Evolutionary conservation across 2,797 vertebrate genomes (phyloP).

Genomic region (Acropternis orthonyx): DNA sequence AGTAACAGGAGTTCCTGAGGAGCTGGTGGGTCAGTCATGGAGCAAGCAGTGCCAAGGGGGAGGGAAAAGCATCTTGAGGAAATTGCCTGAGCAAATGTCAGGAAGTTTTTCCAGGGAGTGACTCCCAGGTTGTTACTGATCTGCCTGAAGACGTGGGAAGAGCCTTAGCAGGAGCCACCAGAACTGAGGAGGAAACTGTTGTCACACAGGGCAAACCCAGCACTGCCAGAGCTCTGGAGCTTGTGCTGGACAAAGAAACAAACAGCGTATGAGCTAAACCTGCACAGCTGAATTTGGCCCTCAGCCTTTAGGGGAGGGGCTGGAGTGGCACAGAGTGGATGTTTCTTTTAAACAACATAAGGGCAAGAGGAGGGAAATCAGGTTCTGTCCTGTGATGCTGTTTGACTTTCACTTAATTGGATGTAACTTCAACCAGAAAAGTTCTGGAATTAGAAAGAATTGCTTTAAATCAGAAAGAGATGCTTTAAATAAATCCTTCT

Average conservation of each 20-base stretch:
- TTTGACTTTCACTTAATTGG: not conserved
- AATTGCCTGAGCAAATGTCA: not conserved
- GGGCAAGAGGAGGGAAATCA: not conserved
- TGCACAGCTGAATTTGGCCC: not conserved
- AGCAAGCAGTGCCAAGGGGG: not conserved
- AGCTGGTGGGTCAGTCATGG: not conserved
- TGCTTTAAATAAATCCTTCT: not conserved
- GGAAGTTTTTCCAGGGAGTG: not conserved
- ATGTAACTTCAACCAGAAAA: not conserved
- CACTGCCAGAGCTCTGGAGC: not conserved
- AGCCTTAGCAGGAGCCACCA: not conserved
- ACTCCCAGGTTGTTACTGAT: not conserved
- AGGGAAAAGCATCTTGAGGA: not conserved
- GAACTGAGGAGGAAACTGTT: not conserved
- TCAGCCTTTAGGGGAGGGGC: not conserved
- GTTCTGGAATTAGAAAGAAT: not conserved
- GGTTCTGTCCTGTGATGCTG: not conserved
- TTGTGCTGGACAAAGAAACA: not conserved
- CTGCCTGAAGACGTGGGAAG: not conserved
- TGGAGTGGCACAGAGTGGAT: not conserved
- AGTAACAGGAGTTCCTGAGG: not conserved
- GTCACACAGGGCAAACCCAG: not conserved
- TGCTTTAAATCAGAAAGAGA: not conserved
- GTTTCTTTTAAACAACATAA: not conserved
- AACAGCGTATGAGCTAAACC: not conserved